Base-by-base conservation (phyloP, 1,140 invertebrate genomes). In the Dreissena polymorpha region DNA sequence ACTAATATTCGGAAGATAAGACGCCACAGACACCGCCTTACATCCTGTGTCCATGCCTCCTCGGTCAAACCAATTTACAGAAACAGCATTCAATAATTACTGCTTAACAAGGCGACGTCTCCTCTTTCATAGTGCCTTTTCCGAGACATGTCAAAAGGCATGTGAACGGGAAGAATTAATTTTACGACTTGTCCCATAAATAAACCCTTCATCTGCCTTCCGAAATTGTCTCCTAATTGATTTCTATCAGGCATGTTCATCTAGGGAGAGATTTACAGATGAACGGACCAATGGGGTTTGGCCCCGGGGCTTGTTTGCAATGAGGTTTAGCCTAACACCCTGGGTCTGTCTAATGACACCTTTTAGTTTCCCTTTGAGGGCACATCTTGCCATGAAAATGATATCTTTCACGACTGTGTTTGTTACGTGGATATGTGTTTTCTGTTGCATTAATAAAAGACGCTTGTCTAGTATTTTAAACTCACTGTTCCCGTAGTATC, bases 141-240 rank as follows among this genome's bases (percentile, higher is more conserved):
- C 53, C 3, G 53, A 18, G 63, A 8, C 49, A 55, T 65, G 76
- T 70, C 76, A 78, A 53, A 51, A 53, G 25, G 29, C 50, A 29
- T 57, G n/a, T 69, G 68, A 53, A 69, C 51, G 76, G 23, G 57
- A 7, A 78, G 53, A 69, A 78, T 78, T 78, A 53, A 78, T 78
- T 78, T 69, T 64, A 78, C 55, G 76, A 64, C 18, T 68, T 67
- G 65, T 78, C 76, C 67, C 74, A 53, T 69, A 68, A 78, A 78
- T 68, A 68, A 78, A 78, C 68, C 18, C 49, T 50, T 78, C 49
- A 57, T 29, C 67, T 53, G 76, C 63, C 65, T 78, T 65, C 65
- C 8, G 27, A 57, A 78, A 78, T 78, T 69, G 64, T 18, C n/a
- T 50, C 51, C 18, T 69, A 78, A 69, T 78, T 69, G 67, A 25